phyloP scores from a whole-genome alignment of 1,140 invertebrate species.

The Drosophila murphyi region DNA sequence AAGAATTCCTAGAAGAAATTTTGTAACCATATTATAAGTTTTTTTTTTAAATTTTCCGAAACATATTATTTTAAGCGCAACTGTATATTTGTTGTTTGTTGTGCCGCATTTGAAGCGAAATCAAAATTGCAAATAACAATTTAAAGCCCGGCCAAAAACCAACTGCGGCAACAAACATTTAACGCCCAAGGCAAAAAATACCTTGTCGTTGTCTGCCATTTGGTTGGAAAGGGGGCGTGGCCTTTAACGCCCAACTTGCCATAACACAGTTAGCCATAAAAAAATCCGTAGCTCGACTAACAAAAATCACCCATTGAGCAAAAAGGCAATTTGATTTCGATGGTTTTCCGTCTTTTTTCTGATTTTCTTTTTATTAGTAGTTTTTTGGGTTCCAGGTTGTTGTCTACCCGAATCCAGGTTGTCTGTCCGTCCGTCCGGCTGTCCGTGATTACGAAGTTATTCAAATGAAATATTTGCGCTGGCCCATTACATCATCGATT shows the following conservation, averaged over 20 bases:
- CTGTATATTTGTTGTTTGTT: not conserved
- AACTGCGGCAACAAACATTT: slow-evolving; percentile 25
- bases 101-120: slow-evolving; percentile 31
- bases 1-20: too few species aligned
- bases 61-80: too few species aligned
- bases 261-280: slow-evolving; percentile 65
- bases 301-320: slow-evolving; percentile 67
- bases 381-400: slow-evolving; percentile 55
- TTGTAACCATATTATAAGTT: too few species aligned
- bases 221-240: slow-evolving; percentile 27
- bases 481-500: slow-evolving; percentile 68
- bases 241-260: slow-evolving; percentile 37
- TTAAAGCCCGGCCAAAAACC: slow-evolving; percentile 37
- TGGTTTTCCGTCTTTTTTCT: slow-evolving; percentile 23
- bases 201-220: slow-evolving; percentile 16
- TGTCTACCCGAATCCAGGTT: slow-evolving; percentile 36
- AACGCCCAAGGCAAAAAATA: slow-evolving; percentile 40
- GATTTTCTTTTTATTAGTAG: slow-evolving; percentile 9
- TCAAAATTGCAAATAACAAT: slow-evolving; percentile 54
- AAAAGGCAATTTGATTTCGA: slow-evolving; percentile 72
- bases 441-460: slow-evolving; percentile 74
- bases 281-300: slow-evolving; percentile 68
- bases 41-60: too few species aligned
- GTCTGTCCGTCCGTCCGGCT: slow-evolving; percentile 4
- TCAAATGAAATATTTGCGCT: slow-evolving; percentile 75